Base-by-base conservation (phyloP, 2,797 vertebrate species). In the Danio kyathit region DNA sequence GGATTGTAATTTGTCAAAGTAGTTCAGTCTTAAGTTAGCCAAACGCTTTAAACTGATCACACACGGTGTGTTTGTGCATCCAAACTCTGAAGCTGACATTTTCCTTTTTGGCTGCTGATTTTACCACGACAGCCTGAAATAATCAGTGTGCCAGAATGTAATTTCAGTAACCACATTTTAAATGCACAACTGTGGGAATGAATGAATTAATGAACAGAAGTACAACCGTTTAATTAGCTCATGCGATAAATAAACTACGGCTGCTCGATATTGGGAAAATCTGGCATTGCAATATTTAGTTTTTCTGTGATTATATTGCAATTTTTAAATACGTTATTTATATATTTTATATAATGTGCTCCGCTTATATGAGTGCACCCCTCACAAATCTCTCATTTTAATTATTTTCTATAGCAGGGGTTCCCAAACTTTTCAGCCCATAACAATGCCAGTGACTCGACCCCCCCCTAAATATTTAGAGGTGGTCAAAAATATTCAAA, bases 1-100 rank as follows among this genome's bases (percentile, higher is more conserved):
- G 52, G 52, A 17, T 77, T 56, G 57, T 59, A 67, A 57, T 77
- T 77, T 77, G 75, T 67, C 52, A 57, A 48, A 46, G 52, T 51
- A 48, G 52, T 57, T 38, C 40, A 19, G 17, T 73, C 40, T 44
- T 41, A 60, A 77, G 64, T 77, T 64, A 21, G 13, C 44, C 59
- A n/a, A 51, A 43, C 0, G 1, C 19, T 76, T 56, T n/a, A 56
- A 76, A 38, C 51, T 29, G 41, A 66, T 76, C 67, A 57, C 19
- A 49, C 64, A 14, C 65, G 2, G 14, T 57, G 71, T 14, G 71
- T 14, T 7, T 16, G 29, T 6, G 7, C 75, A 38, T 77, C 75
- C 63, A 40, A 19, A 67, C 52, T 57, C 19, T 46, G 52, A 46
- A 65, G 29, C 61, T 44, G 59, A 16, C 41, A 14, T 67, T 67